A percentile compares a stretch with the other conserved stretches of the same genome.
phyloP scores from a whole-genome alignment of 2,888 invertebrate genomes.

The Pachydiplax longipennis region DNA sequence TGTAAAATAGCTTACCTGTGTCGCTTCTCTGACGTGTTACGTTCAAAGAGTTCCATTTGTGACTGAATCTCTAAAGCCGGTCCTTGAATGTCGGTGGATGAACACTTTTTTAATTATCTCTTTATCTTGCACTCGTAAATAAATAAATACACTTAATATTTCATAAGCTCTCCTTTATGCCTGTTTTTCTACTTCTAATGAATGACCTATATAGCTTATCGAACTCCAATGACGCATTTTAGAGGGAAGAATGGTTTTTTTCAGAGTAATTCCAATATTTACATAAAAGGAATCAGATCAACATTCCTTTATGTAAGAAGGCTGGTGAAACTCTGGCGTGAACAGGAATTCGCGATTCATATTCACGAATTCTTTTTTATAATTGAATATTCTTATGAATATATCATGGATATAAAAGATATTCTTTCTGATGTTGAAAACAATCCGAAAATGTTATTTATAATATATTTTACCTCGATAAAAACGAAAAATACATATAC shows the following conservation, averaged over 20 bases:
- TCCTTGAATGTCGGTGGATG: not conserved
- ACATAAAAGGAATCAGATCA: not conserved
- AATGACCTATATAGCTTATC: conserved; percentile 32
- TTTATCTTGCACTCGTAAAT: conserved; percentile 8
- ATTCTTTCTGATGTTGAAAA: no score
- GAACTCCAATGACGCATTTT: conserved; percentile 16
- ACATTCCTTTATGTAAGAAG: not conserved
- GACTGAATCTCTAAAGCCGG: conserved; percentile 13
- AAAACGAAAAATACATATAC: no score
- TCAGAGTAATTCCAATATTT: not conserved
- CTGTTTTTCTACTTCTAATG: conserved; percentile 20
- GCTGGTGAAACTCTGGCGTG: not conserved
- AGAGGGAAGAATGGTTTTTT: not conserved
- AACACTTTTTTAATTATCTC: not conserved
- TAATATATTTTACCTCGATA: no score
- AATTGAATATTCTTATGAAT: no score
- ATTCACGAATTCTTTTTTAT: no score
- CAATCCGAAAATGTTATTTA: no score
- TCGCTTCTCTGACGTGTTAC: not conserved
- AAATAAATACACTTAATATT: conserved; percentile 17
- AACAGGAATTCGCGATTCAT: not conserved
- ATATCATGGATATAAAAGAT: no score
- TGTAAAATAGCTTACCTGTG: not conserved
- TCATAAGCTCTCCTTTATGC: not conserved
- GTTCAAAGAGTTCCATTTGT: conserved; percentile 17